Evolutionary conservation across 2,113 vertebrate genomes (phyloP), one percentile per base, ranked within the genome.

Genomic region (Origma solitaria): DNA sequence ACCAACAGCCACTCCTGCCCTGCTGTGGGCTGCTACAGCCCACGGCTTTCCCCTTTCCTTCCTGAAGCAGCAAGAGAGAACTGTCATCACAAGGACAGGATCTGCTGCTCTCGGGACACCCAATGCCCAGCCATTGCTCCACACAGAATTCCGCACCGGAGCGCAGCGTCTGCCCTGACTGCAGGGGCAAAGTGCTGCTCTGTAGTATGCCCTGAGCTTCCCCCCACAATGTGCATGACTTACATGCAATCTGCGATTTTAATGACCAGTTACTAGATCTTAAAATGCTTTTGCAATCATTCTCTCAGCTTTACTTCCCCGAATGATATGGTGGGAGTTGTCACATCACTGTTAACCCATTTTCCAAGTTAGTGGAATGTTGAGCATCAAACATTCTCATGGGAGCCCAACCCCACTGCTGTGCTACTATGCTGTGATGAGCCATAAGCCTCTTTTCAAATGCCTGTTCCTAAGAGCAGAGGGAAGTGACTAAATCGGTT

Each of bases 121-220:
- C 0, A 0, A 6, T 7, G 44, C 49, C 9, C 72, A 31, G 72
- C 47, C 30, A 25, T 28, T 0, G 1, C 30, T 27, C 35, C 12
- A 5, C 2, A 1, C 16, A 38, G 37, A 47, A 45, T 16, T 11
- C 56, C 2, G 2, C 42, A 3, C 1, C 0, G 2, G 49, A 37
- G 54, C 1, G 1, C 31, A 2, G 10, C 0, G 0, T 15, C 80
- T 3, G 10, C 38, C 40, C 15, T 3, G 20, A 23, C n/a, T 16
- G 60, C 51, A 33, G 53, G 5, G 58, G 25, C n/a, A 28, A 30
- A 47, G 2, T 7, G 30, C 35, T 37, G 33, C 58, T 31, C 53
- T 61, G 16, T 3, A 2, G 11, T 4, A 8, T 3, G 21, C 23
- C 1, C 9, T 3, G 18, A 13, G 11, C 5, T 19, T 35, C 7